phyloP scores from a whole-genome alignment of 2,888 invertebrate species.

The Sarcophaga caerulescens region DNA sequence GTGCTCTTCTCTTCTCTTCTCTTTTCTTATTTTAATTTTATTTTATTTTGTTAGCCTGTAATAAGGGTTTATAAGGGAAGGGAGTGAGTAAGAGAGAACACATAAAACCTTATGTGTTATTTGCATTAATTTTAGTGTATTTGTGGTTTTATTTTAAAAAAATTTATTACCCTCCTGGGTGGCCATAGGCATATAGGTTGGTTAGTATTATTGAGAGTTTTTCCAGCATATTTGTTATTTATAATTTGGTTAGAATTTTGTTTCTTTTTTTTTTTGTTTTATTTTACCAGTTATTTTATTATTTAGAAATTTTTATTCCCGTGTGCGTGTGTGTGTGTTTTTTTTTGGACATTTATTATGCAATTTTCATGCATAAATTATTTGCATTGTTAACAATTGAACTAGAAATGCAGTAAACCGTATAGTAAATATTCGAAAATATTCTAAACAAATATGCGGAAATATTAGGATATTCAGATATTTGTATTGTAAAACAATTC shows the following conservation, averaged over 20 bases:
- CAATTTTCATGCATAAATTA: constrained; percentile 60
- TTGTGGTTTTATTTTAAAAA: constrained; percentile 53
- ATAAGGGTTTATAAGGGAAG: too few relatives aligned
- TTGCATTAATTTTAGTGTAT: constrained; percentile 55
- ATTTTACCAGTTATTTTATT: too few relatives aligned
- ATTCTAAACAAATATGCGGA: too few relatives aligned
- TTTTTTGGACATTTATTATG: constrained; percentile 44
- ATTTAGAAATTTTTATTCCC: too few relatives aligned
- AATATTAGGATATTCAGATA: too few relatives aligned
- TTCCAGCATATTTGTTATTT: constrained; percentile 11
- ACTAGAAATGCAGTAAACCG: background rate
- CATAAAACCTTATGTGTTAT: constrained; percentile 44
- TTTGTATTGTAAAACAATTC: too few relatives aligned
- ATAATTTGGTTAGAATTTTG: constrained; percentile 34
- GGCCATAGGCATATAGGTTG: too few relatives aligned
- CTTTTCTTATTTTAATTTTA: background rate
- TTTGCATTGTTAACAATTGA: constrained; percentile 31
- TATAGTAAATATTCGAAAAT: too few relatives aligned
- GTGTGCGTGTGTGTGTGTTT: too few relatives aligned
- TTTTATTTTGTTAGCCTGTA: background rate
- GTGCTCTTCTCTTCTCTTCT: too few relatives aligned
- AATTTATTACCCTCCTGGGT: constrained; percentile 47
- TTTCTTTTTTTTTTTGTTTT: constrained; percentile 1
- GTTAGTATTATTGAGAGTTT: constrained; percentile 14
- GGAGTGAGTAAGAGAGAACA: too few relatives aligned